Evolutionary conservation across 2,888 invertebrate genomes (phyloP).

Genomic region (Bimastos eiseni): DNA sequence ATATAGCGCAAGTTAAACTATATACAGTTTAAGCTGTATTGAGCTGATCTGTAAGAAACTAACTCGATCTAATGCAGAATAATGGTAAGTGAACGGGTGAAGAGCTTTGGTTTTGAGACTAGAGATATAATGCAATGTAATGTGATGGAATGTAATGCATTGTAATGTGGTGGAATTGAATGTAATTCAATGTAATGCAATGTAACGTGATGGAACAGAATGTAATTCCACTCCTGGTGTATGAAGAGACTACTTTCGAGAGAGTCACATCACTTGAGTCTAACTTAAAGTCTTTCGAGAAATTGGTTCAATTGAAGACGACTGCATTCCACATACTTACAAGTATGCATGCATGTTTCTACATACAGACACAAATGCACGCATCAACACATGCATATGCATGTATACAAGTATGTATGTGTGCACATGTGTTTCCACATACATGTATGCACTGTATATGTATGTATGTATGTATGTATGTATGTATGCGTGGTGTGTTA

Average conservation of each 20-base stretch:
- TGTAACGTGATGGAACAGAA: no score
- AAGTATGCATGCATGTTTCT: background rate
- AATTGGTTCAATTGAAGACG: background rate
- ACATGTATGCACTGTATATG: background rate
- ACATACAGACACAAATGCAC: background rate
- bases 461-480: no score
- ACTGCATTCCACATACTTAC: background rate
- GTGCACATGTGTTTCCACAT: no score
- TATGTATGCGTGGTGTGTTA: no score
- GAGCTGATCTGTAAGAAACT: no score
- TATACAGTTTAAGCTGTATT: background rate
- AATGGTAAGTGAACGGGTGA: background rate
- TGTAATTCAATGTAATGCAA: no score
- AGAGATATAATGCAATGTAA: background rate
- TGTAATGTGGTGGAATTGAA: no score
- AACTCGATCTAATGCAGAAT: background rate
- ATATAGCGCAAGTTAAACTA: background rate
- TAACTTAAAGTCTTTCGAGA: background rate
- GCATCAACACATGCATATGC: background rate
- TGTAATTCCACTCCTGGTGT: no score
- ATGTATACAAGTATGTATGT: background rate
- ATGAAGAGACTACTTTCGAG: no score
- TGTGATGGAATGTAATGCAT: no score
- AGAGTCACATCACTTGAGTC: background rate
- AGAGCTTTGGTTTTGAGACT: background rate